A percentile compares a stretch with the other conserved stretches of the same genome.
These are phyloP conservation scores for Numida meleagris DNA, from an alignment of 2,113 vertebrate species.

Conservation along the genomic window DNA sequence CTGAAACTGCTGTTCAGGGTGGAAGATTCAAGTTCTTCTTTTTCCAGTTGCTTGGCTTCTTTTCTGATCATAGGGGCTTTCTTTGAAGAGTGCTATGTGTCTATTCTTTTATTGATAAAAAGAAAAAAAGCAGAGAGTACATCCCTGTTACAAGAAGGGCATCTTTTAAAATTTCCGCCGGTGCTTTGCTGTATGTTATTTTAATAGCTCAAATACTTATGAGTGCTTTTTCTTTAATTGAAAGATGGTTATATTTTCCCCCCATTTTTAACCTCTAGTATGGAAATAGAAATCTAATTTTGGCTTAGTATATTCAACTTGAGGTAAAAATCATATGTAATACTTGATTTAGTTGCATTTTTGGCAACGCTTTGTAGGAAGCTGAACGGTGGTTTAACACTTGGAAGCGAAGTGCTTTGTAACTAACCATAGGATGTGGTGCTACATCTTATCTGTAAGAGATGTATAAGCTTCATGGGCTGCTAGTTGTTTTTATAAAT, in stretches of 20 bases:
- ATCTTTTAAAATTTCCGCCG: not conserved
- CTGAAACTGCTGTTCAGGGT: not conserved
- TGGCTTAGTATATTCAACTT: not conserved
- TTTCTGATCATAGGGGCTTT: not conserved
- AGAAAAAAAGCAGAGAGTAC: not conserved
- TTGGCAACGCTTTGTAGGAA: not conserved
- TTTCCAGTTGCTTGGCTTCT: not conserved
- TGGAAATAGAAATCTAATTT: not conserved
- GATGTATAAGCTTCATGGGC: not conserved
- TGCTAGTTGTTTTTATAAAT: not conserved
- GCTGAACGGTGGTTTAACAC: not conserved
- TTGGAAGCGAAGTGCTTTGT: not conserved
- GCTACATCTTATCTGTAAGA: not conserved
- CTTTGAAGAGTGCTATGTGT: not conserved
- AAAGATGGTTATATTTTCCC: not conserved
- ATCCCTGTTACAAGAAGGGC: fast-evolving
- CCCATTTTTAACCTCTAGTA: not conserved
- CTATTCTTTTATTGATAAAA: not conserved
- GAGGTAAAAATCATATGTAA: not conserved
- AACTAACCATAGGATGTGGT: not conserved
- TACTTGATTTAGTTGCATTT: not conserved
- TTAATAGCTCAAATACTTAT: not conserved
- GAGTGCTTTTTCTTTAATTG: not conserved
- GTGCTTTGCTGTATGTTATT: not conserved
- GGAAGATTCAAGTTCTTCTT: not conserved